Evolutionary conservation across 2,888 invertebrate genomes (phyloP), one percentile per base, ranked within the genome.

Genomic region (Deroplatys truncata): DNA sequence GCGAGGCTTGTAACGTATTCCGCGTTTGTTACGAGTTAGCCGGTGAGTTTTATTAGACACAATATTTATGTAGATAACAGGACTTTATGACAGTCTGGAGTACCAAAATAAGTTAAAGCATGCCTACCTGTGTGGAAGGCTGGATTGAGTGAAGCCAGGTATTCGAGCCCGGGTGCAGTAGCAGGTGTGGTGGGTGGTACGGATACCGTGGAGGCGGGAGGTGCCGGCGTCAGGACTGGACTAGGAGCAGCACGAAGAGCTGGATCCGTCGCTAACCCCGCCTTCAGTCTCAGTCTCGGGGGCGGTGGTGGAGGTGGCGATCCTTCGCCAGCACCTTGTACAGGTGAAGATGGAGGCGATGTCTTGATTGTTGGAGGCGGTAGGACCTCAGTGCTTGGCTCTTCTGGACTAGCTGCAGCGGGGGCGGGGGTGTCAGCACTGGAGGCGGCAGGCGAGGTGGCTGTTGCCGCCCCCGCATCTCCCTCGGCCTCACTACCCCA

Each of bases 251-350:
- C 88, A 85, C 96, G 96, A 31, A 97, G 94, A 20, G 97, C 97
- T 5, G 98, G 97, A 94, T 97, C 97, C 83, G 97, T 97, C 88
- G 97, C 97, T 91, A 98, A 95, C 93, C 96, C 96, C 90, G 97
- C 94, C 93, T 97, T 97, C 91, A 97, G 95, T 91, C 97, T 95
- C 92, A 97, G 94, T 92, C 96, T 95, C 91, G 97, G 97, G 56
- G 91, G 88, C 29, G 89, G 89, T 25, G 90, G 87, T 16, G 90
- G 85, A 83, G 88, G 84, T 35, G 89, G 31, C 85, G 49, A 85
- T 49, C 82, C 88, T 82, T 90, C 90, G 9, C 86, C 86, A 35
- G 88, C 86, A n/a, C 88, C 90, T 35, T 84, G 28, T 4, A 25
- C 72, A 25, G 87, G 87, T 28, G 82, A 82, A 28, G 89, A 88